Percentiles rank a stretch among this genome's conserved stretches.
Evolutionary conservation across 2,797 vertebrate genomes (phyloP).

Genomic region (Lates japonicus): DNA sequence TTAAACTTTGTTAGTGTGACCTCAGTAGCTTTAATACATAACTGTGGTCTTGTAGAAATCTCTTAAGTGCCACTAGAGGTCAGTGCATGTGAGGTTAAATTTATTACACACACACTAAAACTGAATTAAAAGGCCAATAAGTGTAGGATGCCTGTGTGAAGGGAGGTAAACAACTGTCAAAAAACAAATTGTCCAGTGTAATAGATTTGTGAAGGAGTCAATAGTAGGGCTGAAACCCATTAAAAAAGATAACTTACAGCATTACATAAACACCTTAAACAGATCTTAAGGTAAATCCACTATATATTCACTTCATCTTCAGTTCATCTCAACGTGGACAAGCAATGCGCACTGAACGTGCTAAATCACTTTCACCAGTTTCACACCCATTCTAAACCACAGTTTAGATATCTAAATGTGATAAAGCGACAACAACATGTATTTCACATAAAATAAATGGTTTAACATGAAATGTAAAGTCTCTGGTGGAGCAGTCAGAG

Average conservation of each 20-base stretch:
- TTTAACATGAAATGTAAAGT: too few species aligned
- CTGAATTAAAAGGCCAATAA: neutral
- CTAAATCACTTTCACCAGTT: neutral
- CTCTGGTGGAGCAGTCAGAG: too few species aligned
- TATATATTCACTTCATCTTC: too few species aligned
- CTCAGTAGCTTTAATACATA: neutral
- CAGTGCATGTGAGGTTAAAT: conserved; percentile 10
- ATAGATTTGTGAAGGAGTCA: too few species aligned
- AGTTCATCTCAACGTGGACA: neutral
- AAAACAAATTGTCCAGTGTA: too few species aligned
- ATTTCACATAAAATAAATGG: neutral
- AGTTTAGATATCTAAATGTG: too few species aligned
- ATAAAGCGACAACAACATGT: neutral
- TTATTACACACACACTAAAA: neutral
- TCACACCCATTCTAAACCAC: too few species aligned
- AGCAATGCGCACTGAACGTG: neutral
- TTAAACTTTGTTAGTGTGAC: neutral
- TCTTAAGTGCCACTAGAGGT: conserved; percentile 33
- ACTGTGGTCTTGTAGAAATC: neutral
- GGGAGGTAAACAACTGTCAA: too few species aligned
- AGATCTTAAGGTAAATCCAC: too few species aligned
- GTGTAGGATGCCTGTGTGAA: neutral
- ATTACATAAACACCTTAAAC: neutral
- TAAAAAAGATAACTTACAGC: neutral
- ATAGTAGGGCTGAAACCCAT: too few species aligned